Evolutionary conservation across 2,113 vertebrate species (phyloP).

Genomic region (Archilochus colubris): DNA sequence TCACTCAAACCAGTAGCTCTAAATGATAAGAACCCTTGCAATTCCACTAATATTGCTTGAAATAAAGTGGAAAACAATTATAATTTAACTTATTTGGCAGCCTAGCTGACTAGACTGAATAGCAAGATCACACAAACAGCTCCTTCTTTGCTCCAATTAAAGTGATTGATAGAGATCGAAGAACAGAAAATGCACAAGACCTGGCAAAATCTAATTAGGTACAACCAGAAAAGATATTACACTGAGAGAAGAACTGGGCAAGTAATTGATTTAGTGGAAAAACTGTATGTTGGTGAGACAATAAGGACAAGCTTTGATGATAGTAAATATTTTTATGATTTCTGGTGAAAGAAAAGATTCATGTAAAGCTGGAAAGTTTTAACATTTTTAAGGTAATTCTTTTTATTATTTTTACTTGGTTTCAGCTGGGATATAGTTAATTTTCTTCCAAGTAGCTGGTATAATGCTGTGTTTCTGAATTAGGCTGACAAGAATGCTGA

Average conservation of each 20-base stretch:
- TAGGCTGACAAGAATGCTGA: no score
- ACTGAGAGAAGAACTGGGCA: background rate
- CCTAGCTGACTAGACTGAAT: slow-evolving; percentile 11
- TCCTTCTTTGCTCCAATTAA: slow-evolving; percentile 34
- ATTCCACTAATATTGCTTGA: background rate
- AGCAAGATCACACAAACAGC: background rate
- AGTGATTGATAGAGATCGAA: slow-evolving; percentile 41
- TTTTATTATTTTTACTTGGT: background rate
- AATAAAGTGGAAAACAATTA: slow-evolving; percentile 22
- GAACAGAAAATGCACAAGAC: slow-evolving; percentile 22
- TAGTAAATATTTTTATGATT: background rate
- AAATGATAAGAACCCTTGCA: background rate
- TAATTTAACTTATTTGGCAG: slow-evolving; percentile 13
- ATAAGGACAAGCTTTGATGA: background rate
- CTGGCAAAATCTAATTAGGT: slow-evolving; percentile 39
- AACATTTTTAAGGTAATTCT: background rate
- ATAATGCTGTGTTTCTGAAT: no score
- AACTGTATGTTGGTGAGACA: background rate
- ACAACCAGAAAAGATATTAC: slow-evolving; percentile 15
- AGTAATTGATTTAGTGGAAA: slow-evolving; percentile 32
- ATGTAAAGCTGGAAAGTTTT: background rate
- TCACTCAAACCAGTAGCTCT: background rate
- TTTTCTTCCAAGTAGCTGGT: no score
- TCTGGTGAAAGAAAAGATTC: background rate
- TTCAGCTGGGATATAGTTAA: no score